Evolutionary conservation across 2,888 invertebrate genomes (phyloP), one percentile per base, ranked within the genome.

Genomic region (Boloria selene): DNA sequence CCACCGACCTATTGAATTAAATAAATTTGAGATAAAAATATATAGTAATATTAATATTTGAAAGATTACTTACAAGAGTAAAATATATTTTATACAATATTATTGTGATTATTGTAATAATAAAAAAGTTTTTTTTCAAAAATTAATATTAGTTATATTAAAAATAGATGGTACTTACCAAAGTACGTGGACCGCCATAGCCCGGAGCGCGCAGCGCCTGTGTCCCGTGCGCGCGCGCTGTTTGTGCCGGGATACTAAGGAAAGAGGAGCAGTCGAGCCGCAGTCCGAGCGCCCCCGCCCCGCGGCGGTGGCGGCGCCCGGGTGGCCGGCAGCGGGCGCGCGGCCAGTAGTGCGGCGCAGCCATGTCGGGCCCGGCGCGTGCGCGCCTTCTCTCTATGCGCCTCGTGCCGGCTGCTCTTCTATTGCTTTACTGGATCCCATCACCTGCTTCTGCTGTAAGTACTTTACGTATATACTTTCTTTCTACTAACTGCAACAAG

Each of bases 301-400:
- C 85, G 79, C 82, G 62, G 67, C 58, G 65, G 67, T 61, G 69
- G 73, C 73, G 72, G 77, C 75, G 75, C 77, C 75, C 75, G 74
- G 76, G 71, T 74, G 73, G 77, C 78, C 75, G 77, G 72, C 78
- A 73, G 81, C 81, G 84, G 84, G 86, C 87, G 86, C 84, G 84
- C 86, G 79, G 77, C 87, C 88, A 89, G 88, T 90, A 88, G 87
- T 85, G 88, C 84, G 86, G 87, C 88, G 86, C 88, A 89, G 90
- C 88, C 90, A 91, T 91, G 90, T 87, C 91, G 85, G 90, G 90
- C 85, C 90, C 87, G 90, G 89, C 87, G 90, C 90, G 90, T 84
- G 90, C 85, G 86, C 88, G 87, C 81, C 82, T 82, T 74, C 72
- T 81, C 73, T 85, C 84, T 86, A 81, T 82, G 73, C 82, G 81